Percentiles rank a stretch among this genome's conserved stretches.
These are phyloP conservation scores for Pogonomyrmex californicus DNA, from an alignment of 1,140 invertebrate species.

Conservation along the genomic window DNA sequence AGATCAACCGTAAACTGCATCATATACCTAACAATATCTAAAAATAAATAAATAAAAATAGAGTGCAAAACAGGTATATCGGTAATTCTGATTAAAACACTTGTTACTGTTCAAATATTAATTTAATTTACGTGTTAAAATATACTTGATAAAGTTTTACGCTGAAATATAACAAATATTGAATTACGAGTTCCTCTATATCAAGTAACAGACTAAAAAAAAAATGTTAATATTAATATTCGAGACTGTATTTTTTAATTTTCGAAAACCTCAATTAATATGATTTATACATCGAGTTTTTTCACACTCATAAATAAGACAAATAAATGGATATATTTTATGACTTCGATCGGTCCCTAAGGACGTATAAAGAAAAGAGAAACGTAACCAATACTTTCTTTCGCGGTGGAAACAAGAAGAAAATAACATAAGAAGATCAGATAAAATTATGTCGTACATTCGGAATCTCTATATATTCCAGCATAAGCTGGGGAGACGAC, in stretches of 20 bases:
- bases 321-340: neutral
- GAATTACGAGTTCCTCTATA: neutral
- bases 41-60: neutral
- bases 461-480: neutral
- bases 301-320: neutral
- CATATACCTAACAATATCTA: neutral
- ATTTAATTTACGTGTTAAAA: neutral
- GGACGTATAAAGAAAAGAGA: neutral
- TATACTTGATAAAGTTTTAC: neutral
- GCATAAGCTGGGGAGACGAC: neutral
- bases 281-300: neutral
- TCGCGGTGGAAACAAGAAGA: neutral
- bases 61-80: neutral
- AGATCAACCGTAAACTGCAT: constrained; percentile 34
- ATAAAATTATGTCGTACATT: constrained; percentile 1
- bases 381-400: neutral
- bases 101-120: neutral
- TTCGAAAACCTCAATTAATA: neutral
- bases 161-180: neutral
- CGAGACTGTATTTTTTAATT: neutral
- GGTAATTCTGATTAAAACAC: neutral
- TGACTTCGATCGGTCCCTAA: neutral
- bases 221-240: neutral
- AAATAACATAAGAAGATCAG: constrained; percentile 12
- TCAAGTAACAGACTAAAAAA: neutral